Base-by-base conservation (phyloP, 2,797 vertebrate genomes). In the Clarias laeviceps region DNA sequence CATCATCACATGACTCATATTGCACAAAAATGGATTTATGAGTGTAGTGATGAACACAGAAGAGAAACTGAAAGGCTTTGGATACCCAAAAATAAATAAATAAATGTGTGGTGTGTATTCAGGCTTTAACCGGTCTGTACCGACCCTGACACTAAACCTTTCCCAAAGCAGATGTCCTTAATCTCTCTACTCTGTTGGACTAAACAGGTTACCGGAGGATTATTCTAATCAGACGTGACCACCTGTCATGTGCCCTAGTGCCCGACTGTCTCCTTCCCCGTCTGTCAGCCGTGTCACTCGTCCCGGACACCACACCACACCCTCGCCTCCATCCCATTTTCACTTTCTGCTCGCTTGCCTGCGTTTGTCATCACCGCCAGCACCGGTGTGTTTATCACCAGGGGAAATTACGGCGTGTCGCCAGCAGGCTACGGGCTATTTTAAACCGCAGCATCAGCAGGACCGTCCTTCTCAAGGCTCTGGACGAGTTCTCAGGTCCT, bases 401-500 rank as follows among this genome's bases (percentile, higher is more conserved):
- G 34, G 93, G 92, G 93, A 94, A 94, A 94, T 93, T 90, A 93
- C 91, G 69, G 56, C n/a, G 4, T 4, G 57, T 65, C 72, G 80
- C 82, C 89, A n/a, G 65, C 83, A 90, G 89, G 91, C 87, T 88
- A 84, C 88, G 88, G 83, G 89, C 59, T 15, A 88, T 91, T 90
- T 91, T 92, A 88, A 87, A 91, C 88, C 90, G 90, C 92, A 77
- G 88, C 50, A 89, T 93, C 90, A 93, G 93, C 91, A 86, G 84
- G 88, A 84, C 73, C 7, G 76, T 80, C 24, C 82, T 88, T 86
- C 79, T 56, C 27, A 32, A 80, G 85, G 9, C 59, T 29, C 66
- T 18, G 72, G 62, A 74, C 66, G 70, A 50, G 61, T 82, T 45
- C 73, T 74, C 73, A 65, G 40, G 32, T 66, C 45, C 32, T 27